Evolutionary conservation across 2,888 invertebrate genomes (phyloP), one percentile per base, ranked within the genome.

Genomic region (Drosophila maculinotata): DNA sequence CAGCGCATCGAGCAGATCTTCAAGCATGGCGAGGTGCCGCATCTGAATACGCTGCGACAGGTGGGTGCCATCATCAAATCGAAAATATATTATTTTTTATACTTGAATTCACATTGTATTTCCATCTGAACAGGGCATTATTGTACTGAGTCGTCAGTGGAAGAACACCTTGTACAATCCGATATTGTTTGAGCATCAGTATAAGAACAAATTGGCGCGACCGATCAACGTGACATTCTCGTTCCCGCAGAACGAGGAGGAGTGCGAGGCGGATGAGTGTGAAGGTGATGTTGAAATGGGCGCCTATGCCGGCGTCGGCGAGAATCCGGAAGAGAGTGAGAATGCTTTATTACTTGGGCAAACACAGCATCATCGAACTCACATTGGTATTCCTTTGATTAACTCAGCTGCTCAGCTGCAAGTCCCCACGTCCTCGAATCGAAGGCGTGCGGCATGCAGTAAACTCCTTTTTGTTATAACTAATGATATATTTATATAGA

Each of bases 111-210:
- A 30, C 38, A 3, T 9, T 28, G 1, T 0, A 1, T 8, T 1
- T 45, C 1, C 1, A 8, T 17, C 41, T 53, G 0, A 5, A 6
- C n/a, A 96, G 95, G 98, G 98, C 25, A 96, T 99, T n/a, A 96
- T 99, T 89, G 98, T 98, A 23, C 93, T 99, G 53, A 97, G 97
- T 87, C 94, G 98, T 0, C 98, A 99, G 90, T 99, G 98, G 99
- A 98, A 98, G 92, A 98, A 97, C 91, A 96, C 97, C 2, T 92
- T 99, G 15, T 98, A 98, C 90, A 98, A 98, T 76, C 98, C 99
- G 0, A 93, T 97, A 69, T 92, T 98, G 35, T 93, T 97, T 53
- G 97, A 97, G 85, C 97, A 97, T 90, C 97, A 96, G 90, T 96
- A 97, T 89, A 96, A 97, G 92, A 95, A 95, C 62, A 96, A 96